A percentile compares a stretch with the other conserved stretches of the same genome.
Evolutionary conservation across 1,140 invertebrate species (phyloP).

Genomic region (Ptiloglossa arizonensis): DNA sequence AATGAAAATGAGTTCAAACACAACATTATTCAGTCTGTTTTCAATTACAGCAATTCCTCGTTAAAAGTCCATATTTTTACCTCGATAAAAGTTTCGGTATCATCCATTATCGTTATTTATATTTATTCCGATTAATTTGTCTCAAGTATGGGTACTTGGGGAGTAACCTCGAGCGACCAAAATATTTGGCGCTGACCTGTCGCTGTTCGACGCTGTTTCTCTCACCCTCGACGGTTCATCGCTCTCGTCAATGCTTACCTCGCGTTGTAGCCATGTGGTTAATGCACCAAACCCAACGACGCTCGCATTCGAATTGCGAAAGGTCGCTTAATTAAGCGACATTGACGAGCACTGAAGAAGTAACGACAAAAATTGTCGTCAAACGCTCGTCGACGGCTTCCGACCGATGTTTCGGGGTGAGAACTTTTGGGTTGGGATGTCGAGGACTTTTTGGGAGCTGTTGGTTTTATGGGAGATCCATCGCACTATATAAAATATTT

Average conservation of each 20-base stretch:
- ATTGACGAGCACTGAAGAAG: not conserved
- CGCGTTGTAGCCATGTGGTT: not conserved
- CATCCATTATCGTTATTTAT: no score
- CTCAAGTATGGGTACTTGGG: no score
- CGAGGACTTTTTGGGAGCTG: slow-evolving; percentile 1
- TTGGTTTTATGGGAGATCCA: no score
- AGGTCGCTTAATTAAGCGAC: slow-evolving; percentile 1
- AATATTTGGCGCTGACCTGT: no score
- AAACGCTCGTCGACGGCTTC: not conserved
- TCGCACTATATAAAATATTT: no score
- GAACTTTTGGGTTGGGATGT: not conserved
- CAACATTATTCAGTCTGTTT: no score
- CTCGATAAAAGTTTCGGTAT: no score
- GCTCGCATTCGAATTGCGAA: not conserved
- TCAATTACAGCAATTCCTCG: no score
- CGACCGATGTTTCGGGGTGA: slow-evolving; percentile 1
- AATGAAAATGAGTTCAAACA: no score
- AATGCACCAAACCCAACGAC: not conserved
- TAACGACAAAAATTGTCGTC: not conserved
- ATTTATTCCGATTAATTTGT: no score
- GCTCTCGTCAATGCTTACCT: not conserved
- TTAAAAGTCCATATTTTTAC: no score
- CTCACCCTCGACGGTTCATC: not conserved
- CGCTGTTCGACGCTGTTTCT: not conserved
- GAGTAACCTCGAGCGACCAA: no score